Evolutionary conservation across 1,140 invertebrate species (phyloP), one percentile per base, ranked within the genome.

Genomic region (Drosophila pandora): DNA sequence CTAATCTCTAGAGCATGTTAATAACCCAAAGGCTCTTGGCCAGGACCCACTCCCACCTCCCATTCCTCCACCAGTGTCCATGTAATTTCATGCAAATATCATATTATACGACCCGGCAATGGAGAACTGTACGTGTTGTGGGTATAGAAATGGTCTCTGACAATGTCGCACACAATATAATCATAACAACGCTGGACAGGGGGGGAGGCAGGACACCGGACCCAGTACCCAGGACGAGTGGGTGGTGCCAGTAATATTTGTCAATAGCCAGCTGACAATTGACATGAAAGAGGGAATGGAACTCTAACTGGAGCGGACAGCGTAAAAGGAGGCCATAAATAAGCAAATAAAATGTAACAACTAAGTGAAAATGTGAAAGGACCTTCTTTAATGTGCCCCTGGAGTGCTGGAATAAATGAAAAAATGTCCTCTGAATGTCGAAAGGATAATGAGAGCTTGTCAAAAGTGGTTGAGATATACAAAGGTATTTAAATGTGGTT

Each of bases 71-170:
- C 5, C 25, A 6, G 0, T 68, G 52, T 64, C 37, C 61, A 64
- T 82, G 82, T 82, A 88, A 87, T 87, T 87, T 88, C 83, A 87
- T 87, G 82, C 82, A 87, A 87, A 87, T 87, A 84, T 77, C 82
- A 60, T 87, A 85, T 85, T 85, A 87, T 85, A 58, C 81, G 81
- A 84, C 48, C 48, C 43, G 53, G 58, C 73, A 25, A 54, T 61
- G 54, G 60, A 64, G 43, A 59, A 70, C 48, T 87, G 82, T 87
- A 87, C 82, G 82, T 87, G 82, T 79, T 87, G 83, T 87, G 82
- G 82, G 62, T 87, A 78, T 87, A 59, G 83, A 87, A 81, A 82
- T 59, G 62, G 74, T 50, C 76, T 49, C 37, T 49, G 59, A 58
- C 79, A 79, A 65, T 71, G 77, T 65, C 77, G 74, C 65, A 75